phyloP scores from a whole-genome alignment of 2,797 vertebrate genomes.

The Lithobates pipiens region DNA sequence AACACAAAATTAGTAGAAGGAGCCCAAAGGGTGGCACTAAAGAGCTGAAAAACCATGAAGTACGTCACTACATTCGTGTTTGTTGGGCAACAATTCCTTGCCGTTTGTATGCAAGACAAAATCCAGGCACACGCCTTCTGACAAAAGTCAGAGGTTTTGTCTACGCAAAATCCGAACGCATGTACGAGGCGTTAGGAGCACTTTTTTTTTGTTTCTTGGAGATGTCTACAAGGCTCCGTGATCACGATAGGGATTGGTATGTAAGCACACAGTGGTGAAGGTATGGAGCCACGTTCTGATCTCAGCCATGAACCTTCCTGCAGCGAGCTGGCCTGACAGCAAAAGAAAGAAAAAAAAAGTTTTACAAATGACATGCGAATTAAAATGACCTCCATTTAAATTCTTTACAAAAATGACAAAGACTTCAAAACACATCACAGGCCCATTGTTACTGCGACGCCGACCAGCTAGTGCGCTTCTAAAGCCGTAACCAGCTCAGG shows the following conservation, averaged over 20 bases:
- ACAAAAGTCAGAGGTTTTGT: too few species aligned
- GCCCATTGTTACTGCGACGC: not conserved
- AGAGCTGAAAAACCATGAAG: too few species aligned
- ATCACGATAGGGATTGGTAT: too few species aligned
- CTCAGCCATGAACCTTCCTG: not conserved
- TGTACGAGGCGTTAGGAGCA: not conserved
- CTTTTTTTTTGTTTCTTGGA: not conserved
- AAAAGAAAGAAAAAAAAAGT: not conserved
- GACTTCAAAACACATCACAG: constrained; percentile 11
- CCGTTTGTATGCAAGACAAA: too few species aligned
- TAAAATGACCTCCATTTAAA: constrained; percentile 30
- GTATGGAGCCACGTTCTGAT: not conserved
- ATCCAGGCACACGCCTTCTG: too few species aligned
- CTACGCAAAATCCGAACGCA: too few species aligned
- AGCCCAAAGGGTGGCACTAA: too few species aligned
- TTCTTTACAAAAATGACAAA: constrained; percentile 6
- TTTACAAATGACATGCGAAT: not conserved
- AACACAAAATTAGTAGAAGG: too few species aligned
- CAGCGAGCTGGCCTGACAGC: not conserved
- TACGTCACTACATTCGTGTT: too few species aligned
- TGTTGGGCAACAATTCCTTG: too few species aligned
- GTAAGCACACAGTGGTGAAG: too few species aligned
- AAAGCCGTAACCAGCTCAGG: not conserved
- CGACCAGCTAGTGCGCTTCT: constrained; percentile 11
- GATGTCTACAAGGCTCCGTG: too few species aligned